A percentile compares a stretch with the other conserved stretches of the same genome.
Conservation (phyloP, 2,113 vertebrate species). For the Nematolebias whitei region DNA sequence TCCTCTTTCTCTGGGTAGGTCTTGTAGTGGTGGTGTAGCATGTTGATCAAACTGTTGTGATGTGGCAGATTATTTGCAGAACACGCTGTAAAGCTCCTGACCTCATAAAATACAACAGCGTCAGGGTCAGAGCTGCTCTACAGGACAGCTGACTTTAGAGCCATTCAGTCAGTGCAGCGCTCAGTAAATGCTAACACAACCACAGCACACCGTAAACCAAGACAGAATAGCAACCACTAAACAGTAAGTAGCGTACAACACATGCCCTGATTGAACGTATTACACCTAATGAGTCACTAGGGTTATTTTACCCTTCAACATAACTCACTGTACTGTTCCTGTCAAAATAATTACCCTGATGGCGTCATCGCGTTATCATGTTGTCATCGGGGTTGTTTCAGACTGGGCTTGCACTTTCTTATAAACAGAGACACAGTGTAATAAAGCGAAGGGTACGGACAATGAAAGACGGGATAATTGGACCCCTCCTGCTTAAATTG, state of each 20-base stretch:
- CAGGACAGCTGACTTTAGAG: constrained; percentile 55
- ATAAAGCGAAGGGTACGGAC: background rate
- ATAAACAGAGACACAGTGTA: constrained; percentile 14
- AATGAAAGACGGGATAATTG: constrained; percentile 4
- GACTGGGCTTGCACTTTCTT: too few species aligned
- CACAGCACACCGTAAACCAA: constrained; percentile 16
- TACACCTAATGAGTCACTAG: background rate
- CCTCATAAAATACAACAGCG: constrained; percentile 72
- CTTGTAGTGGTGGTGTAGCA: constrained; percentile 13
- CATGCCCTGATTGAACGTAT: constrained; percentile 2
- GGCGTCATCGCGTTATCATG: background rate
- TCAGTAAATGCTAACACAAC: constrained; percentile 40
- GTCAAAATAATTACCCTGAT: background rate
- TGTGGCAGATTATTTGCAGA: constrained; percentile 66
- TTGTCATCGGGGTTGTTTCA: constrained; percentile 11
- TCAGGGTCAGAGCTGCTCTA: constrained; percentile 60
- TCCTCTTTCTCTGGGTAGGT: constrained; percentile 19
- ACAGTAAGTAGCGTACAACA: background rate
- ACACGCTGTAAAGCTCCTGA: constrained; percentile 68
- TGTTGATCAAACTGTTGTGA: constrained; percentile 67
- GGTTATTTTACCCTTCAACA: background rate
- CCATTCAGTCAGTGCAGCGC: constrained; percentile 31
- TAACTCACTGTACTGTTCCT: background rate
- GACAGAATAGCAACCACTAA: constrained; percentile 2
- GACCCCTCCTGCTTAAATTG: background rate